These are phyloP conservation scores for Pollicipes pollicipes DNA, from an alignment of 1,140 invertebrate genomes.

Conservation along the genomic window DNA sequence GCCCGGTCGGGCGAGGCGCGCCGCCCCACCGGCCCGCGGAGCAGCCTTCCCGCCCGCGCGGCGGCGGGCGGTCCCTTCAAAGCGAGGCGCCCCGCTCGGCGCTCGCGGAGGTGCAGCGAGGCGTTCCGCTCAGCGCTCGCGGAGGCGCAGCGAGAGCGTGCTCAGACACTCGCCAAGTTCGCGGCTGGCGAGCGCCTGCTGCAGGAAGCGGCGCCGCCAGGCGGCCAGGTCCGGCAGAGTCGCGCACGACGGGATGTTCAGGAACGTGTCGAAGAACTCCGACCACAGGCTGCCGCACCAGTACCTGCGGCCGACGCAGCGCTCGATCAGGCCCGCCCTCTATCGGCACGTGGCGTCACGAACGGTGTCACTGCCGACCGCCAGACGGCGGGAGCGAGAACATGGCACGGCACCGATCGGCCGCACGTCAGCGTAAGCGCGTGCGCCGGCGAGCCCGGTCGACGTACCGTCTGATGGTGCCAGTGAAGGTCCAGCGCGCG, in stretches of 20 bases:
- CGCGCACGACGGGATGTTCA: conserved; percentile 20
- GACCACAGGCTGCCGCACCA: conserved; percentile 19
- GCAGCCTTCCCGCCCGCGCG: no score
- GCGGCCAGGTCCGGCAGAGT: conserved; percentile 16
- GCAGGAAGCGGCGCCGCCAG: conserved; percentile 11
- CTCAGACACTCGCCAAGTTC: background rate
- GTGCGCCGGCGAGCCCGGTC: no score
- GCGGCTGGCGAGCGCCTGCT: background rate
- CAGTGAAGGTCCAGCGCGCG: conserved; percentile 11
- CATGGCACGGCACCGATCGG: background rate
- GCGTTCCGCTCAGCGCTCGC: background rate
- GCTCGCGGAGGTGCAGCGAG: no score
- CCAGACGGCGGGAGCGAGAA: no score
- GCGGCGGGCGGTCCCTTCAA: no score
- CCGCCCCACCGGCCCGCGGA: no score
- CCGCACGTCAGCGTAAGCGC: background rate
- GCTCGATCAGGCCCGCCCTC: no score
- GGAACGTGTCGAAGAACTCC: conserved; percentile 19
- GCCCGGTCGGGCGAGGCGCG: no score
- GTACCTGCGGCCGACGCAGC: conserved; percentile 15
- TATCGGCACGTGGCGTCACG: no score
- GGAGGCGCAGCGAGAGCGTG: background rate
- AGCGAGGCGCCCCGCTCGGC: no score
- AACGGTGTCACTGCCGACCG: no score
- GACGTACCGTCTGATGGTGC: conserved; percentile 16